Evolutionary conservation across 2,888 invertebrate genomes (phyloP), one percentile per base, ranked within the genome.

Genomic region (Lasioglossum villosulum): DNA sequence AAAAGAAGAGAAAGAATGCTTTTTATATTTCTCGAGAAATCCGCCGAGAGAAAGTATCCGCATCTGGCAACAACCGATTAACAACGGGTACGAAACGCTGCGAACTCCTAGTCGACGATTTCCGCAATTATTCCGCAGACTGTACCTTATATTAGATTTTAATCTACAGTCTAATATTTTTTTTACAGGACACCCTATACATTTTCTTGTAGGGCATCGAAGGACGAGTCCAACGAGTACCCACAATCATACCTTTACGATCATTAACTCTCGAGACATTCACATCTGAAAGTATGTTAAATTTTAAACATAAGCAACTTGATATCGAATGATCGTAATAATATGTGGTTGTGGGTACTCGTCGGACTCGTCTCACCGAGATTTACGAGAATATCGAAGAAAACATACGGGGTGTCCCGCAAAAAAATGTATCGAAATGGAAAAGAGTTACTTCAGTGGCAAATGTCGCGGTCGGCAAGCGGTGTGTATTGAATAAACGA

Each of bases 11-110:
- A 82, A 88, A 79, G 74, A 79, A 76, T 45, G 68, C 73, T 84
- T 72, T 74, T 84, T 85, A 75, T 79, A 80, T 86, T 80, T 56
- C 75, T 27, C 39, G 81, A 78, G 88, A 90, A 87, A 90, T 86
- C 84, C 75, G 80, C 79, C 68, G 73, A 81, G 71, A 88, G 90
- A 90, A 90, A 90, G 90, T 87, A 83, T 63, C 82, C 45, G 68
- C 75, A 83, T 75, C 63, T 77, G 52, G 45, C 59, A 73, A 70
- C 42, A 77, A 83, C 71, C 86, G 80, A 89, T 80, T 82, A 88
- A 85, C 82, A 71, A 56, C 63, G 63, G 59, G n/a, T 84, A 78
- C 56, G 75, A 80, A 82, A 78, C 56, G 73, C 80, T 81, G 70
- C 76, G 4, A 84, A 74, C 73, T 78, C 78, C 42, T 78, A 48